Base-by-base conservation (phyloP, 2,113 vertebrate species). In the Albula glossodonta region DNA sequence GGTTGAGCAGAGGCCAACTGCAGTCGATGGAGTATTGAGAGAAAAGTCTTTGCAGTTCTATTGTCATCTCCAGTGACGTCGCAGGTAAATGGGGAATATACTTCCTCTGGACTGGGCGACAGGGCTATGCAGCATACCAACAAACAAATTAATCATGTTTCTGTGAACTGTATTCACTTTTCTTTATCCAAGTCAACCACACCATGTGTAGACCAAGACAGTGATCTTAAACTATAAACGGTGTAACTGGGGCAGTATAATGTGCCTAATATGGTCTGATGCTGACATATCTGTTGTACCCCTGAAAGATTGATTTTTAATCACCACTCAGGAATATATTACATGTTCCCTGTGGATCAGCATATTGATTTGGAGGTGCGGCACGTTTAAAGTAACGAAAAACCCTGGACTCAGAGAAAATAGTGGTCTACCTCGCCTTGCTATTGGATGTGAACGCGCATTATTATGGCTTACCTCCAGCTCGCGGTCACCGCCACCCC, bases 321-420 rank as follows among this genome's bases (percentile, higher is more conserved):
- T 31, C 5, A 74, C 70, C 70, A 74, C 60, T 86, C 48, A 7
- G 70, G 83, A 49, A 86, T 82, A 85, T 85, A 89, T 90, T 57
- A 83, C 86, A 87, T 84, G 85, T 86, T 84, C 60, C 51, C 81
- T 17, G 5, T 78, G 53, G 79, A 87, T 79, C 53, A 85, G 66
- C 60, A 85, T 52, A 85, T 83, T 84, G n/a, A 51, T 50, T 48
- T 7, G 53, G 48, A 79, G 51, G 50, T 78, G 50, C 66, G 82
- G 51, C 50, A 83, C 19, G 86, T 86, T 80, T 84, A 66, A 83
- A n/a, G 77, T 25, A 84, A 51, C 13, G 53, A 70, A 85, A 77
- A 85, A 83, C 80, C 86, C 80, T 56, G 78, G 63, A 85, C 8
- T 66, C 17, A 19, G 5, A 63, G 84, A 70, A 17, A 13, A 85